phyloP scores from a whole-genome alignment of 2,888 invertebrate species.

The Drosophila helvetica region DNA sequence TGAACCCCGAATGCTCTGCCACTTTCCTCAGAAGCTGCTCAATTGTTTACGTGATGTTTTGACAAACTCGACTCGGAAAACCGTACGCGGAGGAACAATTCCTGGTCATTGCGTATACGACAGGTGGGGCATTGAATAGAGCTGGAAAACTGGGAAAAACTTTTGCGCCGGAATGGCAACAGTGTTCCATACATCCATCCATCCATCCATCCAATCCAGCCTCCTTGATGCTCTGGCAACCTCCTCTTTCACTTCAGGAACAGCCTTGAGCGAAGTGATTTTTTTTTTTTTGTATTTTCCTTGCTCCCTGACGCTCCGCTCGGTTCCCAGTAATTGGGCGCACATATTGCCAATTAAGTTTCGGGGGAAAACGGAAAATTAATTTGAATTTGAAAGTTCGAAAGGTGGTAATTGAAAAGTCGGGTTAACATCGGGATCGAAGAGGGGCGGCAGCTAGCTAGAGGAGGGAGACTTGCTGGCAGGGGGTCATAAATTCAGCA shows the following conservation, averaged over 20 bases:
- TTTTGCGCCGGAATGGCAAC: conserved; percentile 42
- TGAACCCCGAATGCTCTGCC: conserved; percentile 20
- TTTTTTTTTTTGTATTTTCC: conserved; percentile 34
- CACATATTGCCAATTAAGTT: conserved; percentile 74
- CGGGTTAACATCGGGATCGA: conserved; percentile 25
- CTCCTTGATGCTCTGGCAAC: too few species aligned
- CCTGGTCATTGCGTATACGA: conserved; percentile 39
- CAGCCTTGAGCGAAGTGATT: conserved; percentile 30
- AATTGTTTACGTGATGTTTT: conserved; percentile 80
- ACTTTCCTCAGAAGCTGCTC: conserved; percentile 61
- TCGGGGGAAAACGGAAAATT: conserved; percentile 71
- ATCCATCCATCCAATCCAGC: too few species aligned
- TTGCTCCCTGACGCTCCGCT: conserved; percentile 36
- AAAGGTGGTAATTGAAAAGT: conserved; percentile 70
- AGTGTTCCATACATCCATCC: conserved; percentile 45
- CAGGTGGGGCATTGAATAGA: conserved; percentile 14
- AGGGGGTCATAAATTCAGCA: conserved; percentile 62
- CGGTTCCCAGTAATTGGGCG: conserved; percentile 66
- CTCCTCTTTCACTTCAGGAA: conserved; percentile 29
- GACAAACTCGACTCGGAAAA: conserved; percentile 77
- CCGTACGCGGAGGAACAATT: conserved; percentile 35
- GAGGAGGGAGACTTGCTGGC: conserved; percentile 11
- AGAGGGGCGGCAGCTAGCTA: not conserved
- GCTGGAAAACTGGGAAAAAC: conserved; percentile 39
- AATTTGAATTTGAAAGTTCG: conserved; percentile 70